These are phyloP conservation scores for Bubo blakistoni DNA, from an alignment of 2,113 vertebrate genomes.

Conservation along the genomic window DNA sequence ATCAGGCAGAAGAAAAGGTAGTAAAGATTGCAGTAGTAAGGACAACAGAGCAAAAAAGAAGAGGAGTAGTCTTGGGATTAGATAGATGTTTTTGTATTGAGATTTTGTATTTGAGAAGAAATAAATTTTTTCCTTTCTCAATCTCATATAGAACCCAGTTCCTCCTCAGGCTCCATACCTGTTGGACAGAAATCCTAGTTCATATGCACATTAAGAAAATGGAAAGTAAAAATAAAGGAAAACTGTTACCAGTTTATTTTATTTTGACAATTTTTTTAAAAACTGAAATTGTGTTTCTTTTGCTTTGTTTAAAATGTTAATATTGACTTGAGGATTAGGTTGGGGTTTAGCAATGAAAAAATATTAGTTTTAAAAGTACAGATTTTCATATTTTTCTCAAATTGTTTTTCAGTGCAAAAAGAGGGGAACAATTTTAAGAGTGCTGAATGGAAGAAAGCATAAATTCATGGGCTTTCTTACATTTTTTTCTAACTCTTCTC, in stretches of 20 bases:
- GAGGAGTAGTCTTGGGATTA: neutral
- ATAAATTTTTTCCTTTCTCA: neutral
- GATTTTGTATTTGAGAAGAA: neutral
- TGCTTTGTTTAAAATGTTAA: neutral
- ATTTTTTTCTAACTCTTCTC: neutral
- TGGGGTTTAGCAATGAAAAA: neutral
- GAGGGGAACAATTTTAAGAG: neutral
- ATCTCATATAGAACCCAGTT: neutral
- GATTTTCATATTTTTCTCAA: neutral
- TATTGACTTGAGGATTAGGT: neutral
- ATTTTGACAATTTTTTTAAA: neutral
- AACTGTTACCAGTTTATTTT: neutral
- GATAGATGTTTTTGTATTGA: neutral
- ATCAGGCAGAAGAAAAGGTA: neutral
- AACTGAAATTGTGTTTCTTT: neutral
- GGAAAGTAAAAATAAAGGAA: neutral
- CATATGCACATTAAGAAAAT: neutral
- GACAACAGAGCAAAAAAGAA: neutral
- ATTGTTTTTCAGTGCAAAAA: neutral
- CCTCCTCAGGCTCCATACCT: neutral
- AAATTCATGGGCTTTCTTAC: neutral
- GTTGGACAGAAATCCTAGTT: neutral
- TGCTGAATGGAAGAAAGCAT: neutral
- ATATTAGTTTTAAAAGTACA: neutral
- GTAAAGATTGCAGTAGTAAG: neutral